These are phyloP conservation scores for Peromyscus aztecus DNA, from an alignment of 2,797 vertebrate species.

Conservation along the genomic window DNA sequence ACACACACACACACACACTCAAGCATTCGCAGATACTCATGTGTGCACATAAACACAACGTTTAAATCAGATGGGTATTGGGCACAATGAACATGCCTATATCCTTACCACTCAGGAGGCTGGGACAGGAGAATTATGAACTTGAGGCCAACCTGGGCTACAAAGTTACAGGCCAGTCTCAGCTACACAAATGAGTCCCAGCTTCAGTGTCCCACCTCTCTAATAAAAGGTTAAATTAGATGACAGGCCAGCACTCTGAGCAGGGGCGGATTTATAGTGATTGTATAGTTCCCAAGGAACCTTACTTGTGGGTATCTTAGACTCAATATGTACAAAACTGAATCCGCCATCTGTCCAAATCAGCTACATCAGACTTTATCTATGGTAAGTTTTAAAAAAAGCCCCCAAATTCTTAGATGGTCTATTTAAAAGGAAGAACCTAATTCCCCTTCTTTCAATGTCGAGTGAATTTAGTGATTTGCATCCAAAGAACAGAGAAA, in stretches of 20 bases:
- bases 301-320: background rate
- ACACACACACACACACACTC: too few relatives aligned
- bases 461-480: background rate
- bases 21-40: background rate
- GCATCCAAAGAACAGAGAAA: background rate
- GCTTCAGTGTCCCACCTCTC: too few relatives aligned
- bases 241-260: background rate
- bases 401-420: background rate
- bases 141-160: background rate
- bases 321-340: background rate
- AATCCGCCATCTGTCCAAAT: background rate
- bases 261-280: background rate
- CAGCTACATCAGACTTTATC: background rate
- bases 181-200: background rate
- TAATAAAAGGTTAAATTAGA: slow-evolving; percentile 31
- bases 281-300: background rate
- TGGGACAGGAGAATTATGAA: background rate
- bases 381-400: background rate
- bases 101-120: background rate
- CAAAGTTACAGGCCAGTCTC: background rate
- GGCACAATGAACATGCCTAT: background rate
- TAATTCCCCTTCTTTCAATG: background rate
- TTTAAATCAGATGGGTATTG: background rate
- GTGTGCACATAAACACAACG: background rate
- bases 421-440: background rate